phyloP scores from a whole-genome alignment of 2,888 invertebrate species.

The Lathronympha strigana region DNA sequence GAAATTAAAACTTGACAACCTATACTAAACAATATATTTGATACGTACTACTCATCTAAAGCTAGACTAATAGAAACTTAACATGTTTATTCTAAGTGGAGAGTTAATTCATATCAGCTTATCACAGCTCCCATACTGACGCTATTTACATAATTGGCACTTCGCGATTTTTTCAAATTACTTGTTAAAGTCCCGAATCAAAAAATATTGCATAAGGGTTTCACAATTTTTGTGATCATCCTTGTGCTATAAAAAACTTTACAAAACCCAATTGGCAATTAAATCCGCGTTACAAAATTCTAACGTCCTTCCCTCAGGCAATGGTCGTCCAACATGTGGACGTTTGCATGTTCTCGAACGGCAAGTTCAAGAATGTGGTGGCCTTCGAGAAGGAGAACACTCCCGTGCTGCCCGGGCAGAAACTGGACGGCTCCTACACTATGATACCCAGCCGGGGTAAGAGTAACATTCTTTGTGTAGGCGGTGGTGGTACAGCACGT shows the following conservation, averaged over 20 bases:
- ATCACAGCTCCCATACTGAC: too few species aligned
- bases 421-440: slow-evolving; percentile 85
- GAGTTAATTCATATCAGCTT: too few species aligned
- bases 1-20: too few species aligned
- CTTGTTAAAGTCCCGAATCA: too few species aligned
- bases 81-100: too few species aligned
- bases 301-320: slow-evolving; percentile 79
- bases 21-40: too few species aligned
- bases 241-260: background rate
- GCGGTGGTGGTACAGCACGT: slow-evolving; percentile 94
- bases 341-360: slow-evolving; percentile 97
- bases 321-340: slow-evolving; percentile 95
- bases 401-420: slow-evolving; percentile 87
- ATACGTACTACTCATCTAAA: too few species aligned
- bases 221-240: too few species aligned
- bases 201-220: too few species aligned
- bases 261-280: slow-evolving; percentile 7
- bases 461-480: slow-evolving; percentile 69
- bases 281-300: slow-evolving; percentile 20
- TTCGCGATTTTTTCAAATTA: too few species aligned
- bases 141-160: too few species aligned
- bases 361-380: slow-evolving; percentile 97
- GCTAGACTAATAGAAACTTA: too few species aligned
- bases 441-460: slow-evolving; percentile 87
- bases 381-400: slow-evolving; percentile 86